Conservation (phyloP, 2,113 vertebrate genomes). For the Naja naja region DNA sequence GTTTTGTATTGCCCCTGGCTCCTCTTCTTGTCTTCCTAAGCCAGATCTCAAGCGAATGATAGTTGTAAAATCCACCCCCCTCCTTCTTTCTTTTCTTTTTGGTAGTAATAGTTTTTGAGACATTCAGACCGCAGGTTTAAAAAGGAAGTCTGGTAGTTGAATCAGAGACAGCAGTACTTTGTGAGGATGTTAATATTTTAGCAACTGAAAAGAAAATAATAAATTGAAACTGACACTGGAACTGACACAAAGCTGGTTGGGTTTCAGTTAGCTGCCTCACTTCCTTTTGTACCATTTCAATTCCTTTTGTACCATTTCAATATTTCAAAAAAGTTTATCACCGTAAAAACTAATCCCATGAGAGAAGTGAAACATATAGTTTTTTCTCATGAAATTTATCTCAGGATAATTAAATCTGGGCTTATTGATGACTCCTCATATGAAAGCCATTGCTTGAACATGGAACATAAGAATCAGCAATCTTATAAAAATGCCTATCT, state of each 20-base stretch:
- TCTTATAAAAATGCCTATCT: neutral
- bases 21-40: constrained; percentile 24
- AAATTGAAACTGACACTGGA: neutral
- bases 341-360: neutral
- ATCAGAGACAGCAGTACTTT: constrained; percentile 23
- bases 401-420: neutral
- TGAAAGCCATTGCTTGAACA: neutral
- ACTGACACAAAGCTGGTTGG: constrained; percentile 23
- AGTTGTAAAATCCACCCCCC: neutral
- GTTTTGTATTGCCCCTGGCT: constrained; percentile 25
- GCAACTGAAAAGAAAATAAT: constrained; percentile 22
- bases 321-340: neutral
- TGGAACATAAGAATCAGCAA: neutral
- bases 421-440: neutral
- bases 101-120: constrained; percentile 11
- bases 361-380: constrained; percentile 16
- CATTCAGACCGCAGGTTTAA: constrained; percentile 6
- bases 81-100: neutral
- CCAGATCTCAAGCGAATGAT: neutral
- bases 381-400: neutral
- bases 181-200: constrained; percentile 18
- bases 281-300: neutral
- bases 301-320: neutral
- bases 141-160: constrained; percentile 37
- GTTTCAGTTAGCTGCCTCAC: neutral